Evolutionary conservation across 64 coral and sea anemone species (phyloP), one percentile per base, ranked within the genome.

Genomic region (Hydrozoanthus tunicans): DNA sequence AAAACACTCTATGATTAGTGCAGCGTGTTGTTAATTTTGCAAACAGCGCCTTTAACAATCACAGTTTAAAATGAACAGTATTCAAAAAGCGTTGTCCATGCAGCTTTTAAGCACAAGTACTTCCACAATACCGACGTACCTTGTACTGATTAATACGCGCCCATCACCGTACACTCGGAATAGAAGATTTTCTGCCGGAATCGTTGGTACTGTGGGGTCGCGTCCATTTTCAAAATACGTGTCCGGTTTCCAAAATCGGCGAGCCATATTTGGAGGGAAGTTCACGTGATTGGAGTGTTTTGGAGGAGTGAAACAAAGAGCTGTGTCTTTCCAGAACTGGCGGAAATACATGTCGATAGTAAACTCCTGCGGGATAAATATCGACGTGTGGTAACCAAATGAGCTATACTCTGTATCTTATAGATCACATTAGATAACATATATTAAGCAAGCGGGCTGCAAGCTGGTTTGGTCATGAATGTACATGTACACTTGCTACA

Each of bases 201-300:
- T 68, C 61, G 14, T 68, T 20, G 62, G 81, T 6, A 83, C 67
- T 51, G 65, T 6, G 14, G 81, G 81, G 14, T 24, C 3, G 15
- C 81, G 81, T 67, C 81, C 81, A 26, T 83, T 83, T 14, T 83
- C 81, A 83, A 83, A 83, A 68, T 67, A 83, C 13, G 81, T 83
- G 53, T 83, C 81, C 5, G 51, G 81, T 15, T 68, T 83, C 81
- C 81, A 83, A 9, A 83, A 61, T 11, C 62, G 81, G 63, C 43
- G 81, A 23, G 59, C 62, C 7, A 55, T 68, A 32, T 83, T 61
- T 53, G 81, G 81, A 4, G 81, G 81, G 63, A 83, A 83, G 26
- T 83, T 83, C 32, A 83, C 81, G 81, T 83, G 62, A 83, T 83
- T 60, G 24, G 62, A 32, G 6, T 51, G 14, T 66, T 27, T 17